These are phyloP conservation scores for Limnodromus scolopaceus DNA, from an alignment of 2,797 vertebrate genomes.

Conservation along the genomic window DNA sequence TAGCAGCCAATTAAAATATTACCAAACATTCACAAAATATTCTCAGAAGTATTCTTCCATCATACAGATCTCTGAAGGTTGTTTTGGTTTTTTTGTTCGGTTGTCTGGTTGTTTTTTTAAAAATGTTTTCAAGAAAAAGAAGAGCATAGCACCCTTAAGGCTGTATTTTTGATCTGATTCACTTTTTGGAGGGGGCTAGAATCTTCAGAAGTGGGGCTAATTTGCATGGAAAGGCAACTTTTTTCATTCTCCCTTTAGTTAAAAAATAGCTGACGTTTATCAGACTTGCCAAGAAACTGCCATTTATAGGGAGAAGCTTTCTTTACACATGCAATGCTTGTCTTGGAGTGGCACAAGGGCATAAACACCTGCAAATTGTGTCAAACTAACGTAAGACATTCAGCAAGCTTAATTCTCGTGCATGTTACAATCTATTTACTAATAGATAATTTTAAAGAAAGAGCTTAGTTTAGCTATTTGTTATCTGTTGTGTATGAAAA, in stretches of 20 bases:
- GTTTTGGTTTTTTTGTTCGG: neutral
- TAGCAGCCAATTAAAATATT: neutral
- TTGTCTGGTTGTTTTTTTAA: neutral
- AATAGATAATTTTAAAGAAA: neutral
- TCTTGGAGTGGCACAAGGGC: neutral
- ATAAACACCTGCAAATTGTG: neutral
- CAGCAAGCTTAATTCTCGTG: neutral
- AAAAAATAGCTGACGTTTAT: neutral
- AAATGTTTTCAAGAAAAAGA: neutral
- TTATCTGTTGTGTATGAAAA: neutral
- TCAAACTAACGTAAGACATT: neutral
- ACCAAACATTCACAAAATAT: neutral
- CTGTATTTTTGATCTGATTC: neutral
- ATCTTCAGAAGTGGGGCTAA: neutral
- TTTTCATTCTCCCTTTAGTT: neutral
- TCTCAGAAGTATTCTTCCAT: neutral
- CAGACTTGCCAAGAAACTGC: neutral
- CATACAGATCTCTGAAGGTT: neutral
- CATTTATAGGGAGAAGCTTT: neutral
- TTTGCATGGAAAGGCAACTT: neutral
- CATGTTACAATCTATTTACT: neutral
- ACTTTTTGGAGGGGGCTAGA: neutral
- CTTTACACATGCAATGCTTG: accelerated
- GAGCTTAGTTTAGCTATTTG: neutral
- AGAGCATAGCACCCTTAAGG: neutral